phyloP scores from a whole-genome alignment of 2,888 invertebrate genomes.

The Drosophila anceps region DNA sequence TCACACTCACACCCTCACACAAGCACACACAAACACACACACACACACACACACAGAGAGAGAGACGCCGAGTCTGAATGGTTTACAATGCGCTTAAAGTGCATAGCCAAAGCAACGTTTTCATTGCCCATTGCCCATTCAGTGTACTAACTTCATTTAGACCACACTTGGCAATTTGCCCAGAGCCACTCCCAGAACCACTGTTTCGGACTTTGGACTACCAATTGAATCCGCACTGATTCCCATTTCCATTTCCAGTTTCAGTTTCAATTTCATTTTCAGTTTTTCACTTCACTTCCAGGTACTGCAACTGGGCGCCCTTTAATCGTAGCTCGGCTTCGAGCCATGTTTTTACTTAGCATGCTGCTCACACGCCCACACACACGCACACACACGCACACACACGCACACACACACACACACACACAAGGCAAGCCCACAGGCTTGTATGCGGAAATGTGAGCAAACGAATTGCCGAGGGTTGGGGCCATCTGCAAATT shows the following conservation, averaged over 20 bases:
- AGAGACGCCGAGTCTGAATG: background rate
- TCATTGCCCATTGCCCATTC: slow-evolving; percentile 40
- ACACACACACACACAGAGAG: background rate
- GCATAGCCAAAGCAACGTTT: slow-evolving; percentile 34
- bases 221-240: background rate
- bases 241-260: slow-evolving; percentile 5
- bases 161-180: slow-evolving; percentile 18
- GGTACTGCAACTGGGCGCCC: slow-evolving; percentile 9
- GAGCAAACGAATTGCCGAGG: background rate
- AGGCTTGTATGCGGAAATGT: slow-evolving; percentile 9
- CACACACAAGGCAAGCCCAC: background rate
- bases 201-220: background rate
- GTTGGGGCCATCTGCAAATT: slow-evolving; percentile 58
- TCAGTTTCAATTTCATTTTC: slow-evolving; percentile 10
- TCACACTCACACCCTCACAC: background rate
- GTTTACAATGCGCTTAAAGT: background rate
- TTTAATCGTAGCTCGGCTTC: slow-evolving; percentile 30
- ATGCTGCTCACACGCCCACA: slow-evolving; percentile 2
- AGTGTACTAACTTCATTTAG: slow-evolving; percentile 64
- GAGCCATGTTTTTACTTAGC: slow-evolving; percentile 15
- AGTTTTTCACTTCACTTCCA: slow-evolving; percentile 14
- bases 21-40: background rate
- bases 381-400: background rate
- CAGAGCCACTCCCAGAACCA: background rate
- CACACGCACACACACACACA: background rate